Evolutionary conservation across 2,888 invertebrate genomes (phyloP), one percentile per base, ranked within the genome.

Genomic region (Lomographa bimaculata): DNA sequence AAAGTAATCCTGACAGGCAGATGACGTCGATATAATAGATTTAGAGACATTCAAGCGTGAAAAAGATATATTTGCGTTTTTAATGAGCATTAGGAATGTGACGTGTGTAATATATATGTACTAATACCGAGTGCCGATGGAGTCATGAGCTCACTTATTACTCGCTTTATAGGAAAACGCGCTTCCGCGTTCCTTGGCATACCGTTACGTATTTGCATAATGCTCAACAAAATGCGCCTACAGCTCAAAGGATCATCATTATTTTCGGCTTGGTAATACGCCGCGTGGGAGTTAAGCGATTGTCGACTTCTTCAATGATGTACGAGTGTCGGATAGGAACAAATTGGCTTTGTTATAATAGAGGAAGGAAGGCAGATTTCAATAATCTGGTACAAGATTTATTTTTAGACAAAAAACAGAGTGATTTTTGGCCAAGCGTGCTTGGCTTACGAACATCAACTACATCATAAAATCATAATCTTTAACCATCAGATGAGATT

Each of bases 81-180:
- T 40, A 64, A 61, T 70, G 60, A 66, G 60, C 60, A 64, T 54
- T 50, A 66, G 71, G 73, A 78, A 79, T 77, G n/a, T n/a, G n/a
- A n/a, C n/a, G n/a, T n/a, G n/a, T n/a, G n/a, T n/a, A n/a, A n/a
- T n/a, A n/a, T n/a, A n/a, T n/a, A n/a, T n/a, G 71, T 64, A 5
- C 48, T 50, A 50, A 48, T 40, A 52, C 50, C 39, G 39, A 41
- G 24, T 24, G 5, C 35, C n/a, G 50, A 62, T 67, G 71, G n/a
- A n/a, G 70, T 66, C 67, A 65, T 64, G 64, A 69, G 63, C 64
- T 69, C 66, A 62, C 74, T 78, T 80, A 79, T 76, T 75, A 71
- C 74, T 70, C 67, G 75, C 64, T 74, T 78, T 84, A 82, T 80
- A 76, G 79, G 78, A 80, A 80, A 79, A 73, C 71, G 67, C 61